Base-by-base conservation (phyloP, 2,888 invertebrate species). In the Tetragonula carbonaria region DNA sequence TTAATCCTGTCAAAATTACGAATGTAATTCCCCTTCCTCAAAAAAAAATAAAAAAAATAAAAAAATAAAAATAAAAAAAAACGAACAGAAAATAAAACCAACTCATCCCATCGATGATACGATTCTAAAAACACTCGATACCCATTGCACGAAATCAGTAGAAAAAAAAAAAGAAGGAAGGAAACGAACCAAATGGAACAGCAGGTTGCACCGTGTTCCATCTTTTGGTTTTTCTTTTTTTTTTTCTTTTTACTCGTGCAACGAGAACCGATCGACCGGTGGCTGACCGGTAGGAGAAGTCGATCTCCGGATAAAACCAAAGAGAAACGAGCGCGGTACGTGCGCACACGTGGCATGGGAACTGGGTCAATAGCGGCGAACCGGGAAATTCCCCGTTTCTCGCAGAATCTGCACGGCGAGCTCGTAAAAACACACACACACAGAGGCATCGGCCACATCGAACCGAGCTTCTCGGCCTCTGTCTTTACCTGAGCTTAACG, bases 401-500 rank as follows among this genome's bases (percentile, higher is more conserved):
- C 68, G 78, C 73, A 55, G 18, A 85, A 85, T 73, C 78, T 68
- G 78, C 74, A 74, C 71, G 63, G 45, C 5, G 55, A 28, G 28
- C 63, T 76, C 75, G 76, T 85, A 80, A 85, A 85, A 82, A 82
- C 13, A 16, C 14, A 53, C 53, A 53, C 16, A 16, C 53, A 18
- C 53, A 68, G 57, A 63, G 38, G 18, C 72, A 50, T 62, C 14
- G 78, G 51, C 78, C 78, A 82, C 45, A 85, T 85, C 84, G 76
- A 79, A 74, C 65, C 55, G 68, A 73, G 68, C 78, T 79, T 82
- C 76, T 74, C 74, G 80, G 77, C 57, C 74, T 78, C 77, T 84
- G 84, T 78, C 84, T 85, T 72, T 80, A 53, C 59, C 73, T 33
- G 67, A 75, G 80, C 72, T 86, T 86, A 84, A 80, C 73, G 75